phyloP scores from a whole-genome alignment of 2,113 vertebrate species.

The Falco punctatus region DNA sequence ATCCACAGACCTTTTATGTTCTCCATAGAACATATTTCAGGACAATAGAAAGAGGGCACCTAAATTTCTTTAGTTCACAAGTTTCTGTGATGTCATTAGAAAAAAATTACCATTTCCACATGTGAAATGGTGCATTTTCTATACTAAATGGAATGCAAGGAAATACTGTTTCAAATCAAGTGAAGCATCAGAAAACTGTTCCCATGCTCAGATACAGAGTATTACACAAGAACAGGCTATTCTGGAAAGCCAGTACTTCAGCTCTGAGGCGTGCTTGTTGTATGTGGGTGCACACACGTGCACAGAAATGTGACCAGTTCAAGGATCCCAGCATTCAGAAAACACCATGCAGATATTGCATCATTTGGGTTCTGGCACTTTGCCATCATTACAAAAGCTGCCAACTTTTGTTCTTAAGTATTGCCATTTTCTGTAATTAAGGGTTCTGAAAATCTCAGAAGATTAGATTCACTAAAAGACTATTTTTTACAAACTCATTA shows the following conservation, averaged over 20 bases:
- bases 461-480: neutral
- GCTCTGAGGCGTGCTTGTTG: neutral
- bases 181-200: neutral
- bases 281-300: neutral
- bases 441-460: neutral
- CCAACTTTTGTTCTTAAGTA: neutral
- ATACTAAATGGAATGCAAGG: neutral
- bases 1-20: neutral
- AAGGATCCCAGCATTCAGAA: neutral
- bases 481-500: neutral
- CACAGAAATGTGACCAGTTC: neutral
- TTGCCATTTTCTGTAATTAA: neutral
- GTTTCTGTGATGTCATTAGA: neutral
- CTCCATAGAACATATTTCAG: neutral
- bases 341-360: neutral
- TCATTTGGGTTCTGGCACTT: neutral
- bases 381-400: neutral
- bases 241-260: neutral
- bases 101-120: neutral
- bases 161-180: neutral
- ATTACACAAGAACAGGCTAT: constrained; percentile 16
- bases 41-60: neutral
- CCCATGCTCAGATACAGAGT: neutral
- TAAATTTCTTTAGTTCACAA: neutral
- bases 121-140: neutral